phyloP scores from a whole-genome alignment of 2,113 vertebrate species.

The Hydrolagus affinis region DNA sequence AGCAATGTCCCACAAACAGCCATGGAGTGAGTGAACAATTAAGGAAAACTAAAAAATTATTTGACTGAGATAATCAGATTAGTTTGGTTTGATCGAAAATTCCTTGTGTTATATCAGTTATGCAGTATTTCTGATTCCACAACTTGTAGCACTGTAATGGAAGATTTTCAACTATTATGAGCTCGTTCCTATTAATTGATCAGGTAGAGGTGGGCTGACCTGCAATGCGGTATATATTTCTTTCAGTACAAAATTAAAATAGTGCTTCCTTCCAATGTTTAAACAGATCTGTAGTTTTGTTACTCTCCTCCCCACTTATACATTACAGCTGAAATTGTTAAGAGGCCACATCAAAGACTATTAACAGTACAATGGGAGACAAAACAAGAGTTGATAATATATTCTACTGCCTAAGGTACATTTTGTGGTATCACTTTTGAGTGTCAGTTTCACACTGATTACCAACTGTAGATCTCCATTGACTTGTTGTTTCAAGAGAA shows the following conservation, averaged over 20 bases:
- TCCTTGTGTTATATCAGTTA: too few species aligned
- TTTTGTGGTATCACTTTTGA: slow-evolving; percentile 18
- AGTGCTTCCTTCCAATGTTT: neutral
- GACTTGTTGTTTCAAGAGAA: slow-evolving; percentile 18
- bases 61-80: neutral
- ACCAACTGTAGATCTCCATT: slow-evolving; percentile 2
- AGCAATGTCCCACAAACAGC: too few species aligned
- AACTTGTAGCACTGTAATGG: neutral
- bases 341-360: slow-evolving; percentile 6
- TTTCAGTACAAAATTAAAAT: neutral
- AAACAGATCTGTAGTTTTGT: slow-evolving; percentile 15
- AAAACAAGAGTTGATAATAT: slow-evolving; percentile 5
- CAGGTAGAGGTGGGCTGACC: neutral
- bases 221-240: neutral
- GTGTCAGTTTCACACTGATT: slow-evolving; percentile 16
- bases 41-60: neutral
- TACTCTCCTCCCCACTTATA: slow-evolving; percentile 12
- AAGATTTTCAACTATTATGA: neutral
- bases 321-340: slow-evolving; percentile 14
- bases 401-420: neutral
- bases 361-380: neutral
- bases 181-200: neutral
- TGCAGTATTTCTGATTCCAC: neutral
- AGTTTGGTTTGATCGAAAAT: neutral
- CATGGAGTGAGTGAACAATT: too few species aligned